phyloP scores from a whole-genome alignment of 2,797 vertebrate genomes.

The Sitta carolinensis region DNA sequence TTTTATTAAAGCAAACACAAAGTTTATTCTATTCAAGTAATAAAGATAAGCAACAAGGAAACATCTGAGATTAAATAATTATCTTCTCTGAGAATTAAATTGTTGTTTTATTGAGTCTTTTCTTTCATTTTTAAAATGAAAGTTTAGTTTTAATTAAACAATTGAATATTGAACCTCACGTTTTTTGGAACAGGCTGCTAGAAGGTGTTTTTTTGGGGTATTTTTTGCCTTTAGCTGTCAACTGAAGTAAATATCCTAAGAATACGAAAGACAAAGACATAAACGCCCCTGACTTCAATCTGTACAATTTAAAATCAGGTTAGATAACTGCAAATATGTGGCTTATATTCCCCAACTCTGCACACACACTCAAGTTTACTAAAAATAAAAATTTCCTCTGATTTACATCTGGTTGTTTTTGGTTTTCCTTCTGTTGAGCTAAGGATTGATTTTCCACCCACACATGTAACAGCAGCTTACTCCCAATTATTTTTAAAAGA shows the following conservation, averaged over 20 bases:
- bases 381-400: slow-evolving; percentile 16
- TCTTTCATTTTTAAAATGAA: not conserved
- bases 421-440: slow-evolving; percentile 2
- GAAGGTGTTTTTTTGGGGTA: fast-evolving
- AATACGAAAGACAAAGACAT: not conserved
- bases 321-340: slow-evolving; percentile 10
- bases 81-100: not conserved
- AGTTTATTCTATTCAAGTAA: not conserved
- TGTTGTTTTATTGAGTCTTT: not conserved
- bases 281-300: not conserved
- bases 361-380: not conserved
- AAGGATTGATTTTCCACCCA: slow-evolving; percentile 41
- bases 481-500: slow-evolving; percentile 33
- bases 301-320: not conserved
- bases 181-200: not conserved
- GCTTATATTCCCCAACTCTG: not conserved
- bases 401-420: not conserved
- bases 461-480: not conserved
- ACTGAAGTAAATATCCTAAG: not conserved
- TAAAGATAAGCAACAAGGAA: slow-evolving; percentile 26
- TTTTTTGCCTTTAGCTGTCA: not conserved
- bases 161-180: not conserved
- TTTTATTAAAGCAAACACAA: not conserved
- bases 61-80: not conserved
- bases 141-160: slow-evolving; percentile 18